A percentile compares a stretch with the other conserved stretches of the same genome.
Conservation (phyloP, 1,140 invertebrate genomes). For the Venturia canescens region DNA sequence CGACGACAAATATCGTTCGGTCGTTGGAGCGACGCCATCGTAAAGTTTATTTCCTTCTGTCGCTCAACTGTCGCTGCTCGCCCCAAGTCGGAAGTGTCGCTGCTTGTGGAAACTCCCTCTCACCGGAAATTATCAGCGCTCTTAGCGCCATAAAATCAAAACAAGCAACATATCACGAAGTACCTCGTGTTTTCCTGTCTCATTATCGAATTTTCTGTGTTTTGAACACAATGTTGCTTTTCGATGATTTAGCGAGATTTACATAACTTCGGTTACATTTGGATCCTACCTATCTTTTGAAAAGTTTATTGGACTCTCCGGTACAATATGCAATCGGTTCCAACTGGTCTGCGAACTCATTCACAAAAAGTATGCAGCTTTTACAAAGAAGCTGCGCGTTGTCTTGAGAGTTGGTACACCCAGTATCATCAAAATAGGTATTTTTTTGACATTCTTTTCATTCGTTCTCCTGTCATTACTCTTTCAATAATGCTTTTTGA, state of each 20-base stretch:
- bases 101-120: neutral
- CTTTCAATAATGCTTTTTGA: neutral
- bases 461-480: neutral
- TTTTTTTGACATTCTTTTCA: conserved; percentile 45
- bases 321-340: conserved; percentile 51
- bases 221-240: neutral
- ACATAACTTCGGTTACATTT: neutral
- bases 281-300: neutral
- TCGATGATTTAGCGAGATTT: neutral
- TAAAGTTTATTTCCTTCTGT: conserved; percentile 12
- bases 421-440: conserved; percentile 75
- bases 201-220: neutral
- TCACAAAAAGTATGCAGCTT: conserved; percentile 84
- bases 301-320: neutral
- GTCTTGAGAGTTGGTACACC: conserved; percentile 79
- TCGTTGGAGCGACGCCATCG: conserved; percentile 52
- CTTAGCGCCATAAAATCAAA: neutral
- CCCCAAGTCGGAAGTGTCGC: conserved; percentile 43
- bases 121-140: neutral
- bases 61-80: neutral
- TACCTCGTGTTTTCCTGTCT: neutral
- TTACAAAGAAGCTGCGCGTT: conserved; percentile 83
- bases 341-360: conserved; percentile 78
- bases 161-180: neutral
- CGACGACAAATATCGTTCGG: conserved; percentile 28